phyloP scores from a whole-genome alignment of 37 sponge, comb jelly and placozoan species.

The Lycopodina hypogea region DNA sequence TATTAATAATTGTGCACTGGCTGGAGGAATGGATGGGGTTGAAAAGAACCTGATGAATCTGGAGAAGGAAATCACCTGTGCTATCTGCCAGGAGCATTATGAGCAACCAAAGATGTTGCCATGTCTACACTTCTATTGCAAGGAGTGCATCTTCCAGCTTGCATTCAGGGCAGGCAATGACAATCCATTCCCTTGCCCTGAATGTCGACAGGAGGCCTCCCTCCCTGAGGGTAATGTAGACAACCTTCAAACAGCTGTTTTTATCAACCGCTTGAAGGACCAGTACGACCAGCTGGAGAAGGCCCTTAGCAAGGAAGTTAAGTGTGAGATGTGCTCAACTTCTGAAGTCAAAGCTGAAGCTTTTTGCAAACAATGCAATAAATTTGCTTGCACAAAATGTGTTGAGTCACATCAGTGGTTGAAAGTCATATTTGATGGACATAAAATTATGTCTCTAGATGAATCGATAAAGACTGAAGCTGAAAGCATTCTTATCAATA shows the following conservation, averaged over 20 bases:
- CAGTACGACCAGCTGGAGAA: neutral
- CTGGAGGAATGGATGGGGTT: neutral
- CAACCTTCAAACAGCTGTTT: constrained; percentile 25
- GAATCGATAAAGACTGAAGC: neutral
- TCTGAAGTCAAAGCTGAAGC: neutral
- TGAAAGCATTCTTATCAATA: neutral
- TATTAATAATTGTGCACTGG: too few species aligned
- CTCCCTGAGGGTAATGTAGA: constrained; percentile 12
- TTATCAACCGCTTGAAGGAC: neutral
- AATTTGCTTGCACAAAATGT: neutral
- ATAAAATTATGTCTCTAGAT: neutral
- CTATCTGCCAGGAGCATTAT: constrained; percentile 37
- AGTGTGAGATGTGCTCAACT: neutral
- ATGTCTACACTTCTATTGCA: constrained; percentile 46
- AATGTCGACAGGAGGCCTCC: constrained; percentile 17
- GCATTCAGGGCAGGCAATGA: neutral
- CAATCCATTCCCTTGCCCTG: constrained; percentile 37
- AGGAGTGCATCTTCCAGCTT: constrained; percentile 27
- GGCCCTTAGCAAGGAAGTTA: neutral
- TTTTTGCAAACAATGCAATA: neutral
- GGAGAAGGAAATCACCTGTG: constrained; percentile 41
- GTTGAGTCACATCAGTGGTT: neutral
- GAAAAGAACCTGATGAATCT: constrained; percentile 15
- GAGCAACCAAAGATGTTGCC: constrained; percentile 28
- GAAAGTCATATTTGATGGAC: neutral